phyloP scores from a whole-genome alignment of 2,113 vertebrate genomes.

The Misgurnus mizolepis region DNA sequence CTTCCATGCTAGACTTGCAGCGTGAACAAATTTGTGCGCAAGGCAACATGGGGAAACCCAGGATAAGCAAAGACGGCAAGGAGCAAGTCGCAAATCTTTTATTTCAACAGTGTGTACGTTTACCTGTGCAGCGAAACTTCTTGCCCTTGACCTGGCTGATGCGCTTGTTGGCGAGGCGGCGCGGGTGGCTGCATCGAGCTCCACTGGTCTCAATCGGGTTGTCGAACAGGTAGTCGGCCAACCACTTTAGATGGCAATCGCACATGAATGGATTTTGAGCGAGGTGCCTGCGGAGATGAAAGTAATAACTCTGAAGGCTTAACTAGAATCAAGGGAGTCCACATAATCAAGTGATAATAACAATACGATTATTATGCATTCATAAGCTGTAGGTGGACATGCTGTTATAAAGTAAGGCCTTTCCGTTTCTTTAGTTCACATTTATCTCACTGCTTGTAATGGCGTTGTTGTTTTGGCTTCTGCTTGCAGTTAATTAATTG shows the following conservation, averaged over 20 bases:
- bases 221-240: slow-evolving; percentile 97
- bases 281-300: slow-evolving; percentile 82
- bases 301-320: not conserved
- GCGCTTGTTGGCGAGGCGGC: slow-evolving; percentile 96
- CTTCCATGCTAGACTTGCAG: no score
- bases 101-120: not conserved
- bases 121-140: slow-evolving; percentile 99
- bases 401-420: not conserved
- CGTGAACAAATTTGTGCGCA: no score
- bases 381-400: not conserved
- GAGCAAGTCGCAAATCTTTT: not conserved
- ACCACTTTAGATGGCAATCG: slow-evolving; percentile 99
- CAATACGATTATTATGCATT: slow-evolving; percentile 2
- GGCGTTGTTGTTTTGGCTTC: slow-evolving; percentile 12
- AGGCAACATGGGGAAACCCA: no score
- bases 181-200: slow-evolving; percentile 94
- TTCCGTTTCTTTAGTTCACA: slow-evolving; percentile 2
- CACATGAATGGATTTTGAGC: slow-evolving; percentile 99
- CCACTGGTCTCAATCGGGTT: slow-evolving; percentile 99
- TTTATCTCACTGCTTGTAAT: slow-evolving; percentile 36
- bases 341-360: slow-evolving; percentile 8
- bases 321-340: slow-evolving; percentile 20
- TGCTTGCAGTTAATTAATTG: slow-evolving; percentile 36
- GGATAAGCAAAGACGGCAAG: no score
- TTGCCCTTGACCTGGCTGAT: slow-evolving; percentile 99